Percentiles rank a stretch among this genome's conserved stretches.
These are phyloP conservation scores for Anthoptus insignis DNA, from an alignment of 2,888 invertebrate genomes.

Conservation along the genomic window DNA sequence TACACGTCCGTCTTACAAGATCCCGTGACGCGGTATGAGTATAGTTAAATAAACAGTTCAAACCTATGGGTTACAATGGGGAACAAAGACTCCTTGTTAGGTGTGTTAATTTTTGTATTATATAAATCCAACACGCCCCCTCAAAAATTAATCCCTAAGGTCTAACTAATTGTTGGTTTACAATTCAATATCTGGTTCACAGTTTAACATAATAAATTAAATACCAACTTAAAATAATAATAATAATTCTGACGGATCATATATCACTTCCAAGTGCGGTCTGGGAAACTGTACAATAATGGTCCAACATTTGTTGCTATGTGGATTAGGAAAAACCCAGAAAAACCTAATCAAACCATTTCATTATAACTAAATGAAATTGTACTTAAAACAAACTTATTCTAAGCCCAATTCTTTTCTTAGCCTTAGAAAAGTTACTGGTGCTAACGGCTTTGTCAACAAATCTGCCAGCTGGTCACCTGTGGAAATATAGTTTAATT, in stretches of 20 bases:
- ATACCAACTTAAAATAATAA: no score
- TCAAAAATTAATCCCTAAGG: slow-evolving; percentile 10
- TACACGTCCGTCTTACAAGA: no score
- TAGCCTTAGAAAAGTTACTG: slow-evolving; percentile 14
- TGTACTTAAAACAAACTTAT: background rate
- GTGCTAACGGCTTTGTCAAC: slow-evolving; percentile 32
- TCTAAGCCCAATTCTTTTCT: slow-evolving; percentile 20
- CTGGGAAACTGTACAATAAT: slow-evolving; percentile 24
- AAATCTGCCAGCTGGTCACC: slow-evolving; percentile 42
- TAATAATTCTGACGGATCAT: background rate
- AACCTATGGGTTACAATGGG: no score
- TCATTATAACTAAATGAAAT: slow-evolving; percentile 1
- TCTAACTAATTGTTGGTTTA: no score
- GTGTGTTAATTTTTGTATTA: no score
- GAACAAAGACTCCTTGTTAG: no score
- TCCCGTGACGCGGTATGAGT: no score
- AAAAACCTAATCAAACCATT: slow-evolving; percentile 44
- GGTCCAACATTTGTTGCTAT: slow-evolving; percentile 48
- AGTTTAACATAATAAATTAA: no score
- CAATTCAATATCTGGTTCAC: no score
- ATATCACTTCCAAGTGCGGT: slow-evolving; percentile 4
- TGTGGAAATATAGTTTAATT: slow-evolving; percentile 46
- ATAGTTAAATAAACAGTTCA: no score
- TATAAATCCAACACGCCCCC: slow-evolving; percentile 1
- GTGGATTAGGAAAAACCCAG: slow-evolving; percentile 42